Percentiles rank a stretch among this genome's conserved stretches.
Conservation (phyloP, 2,113 vertebrate genomes). For the Girardinichthys multiradiatus region DNA sequence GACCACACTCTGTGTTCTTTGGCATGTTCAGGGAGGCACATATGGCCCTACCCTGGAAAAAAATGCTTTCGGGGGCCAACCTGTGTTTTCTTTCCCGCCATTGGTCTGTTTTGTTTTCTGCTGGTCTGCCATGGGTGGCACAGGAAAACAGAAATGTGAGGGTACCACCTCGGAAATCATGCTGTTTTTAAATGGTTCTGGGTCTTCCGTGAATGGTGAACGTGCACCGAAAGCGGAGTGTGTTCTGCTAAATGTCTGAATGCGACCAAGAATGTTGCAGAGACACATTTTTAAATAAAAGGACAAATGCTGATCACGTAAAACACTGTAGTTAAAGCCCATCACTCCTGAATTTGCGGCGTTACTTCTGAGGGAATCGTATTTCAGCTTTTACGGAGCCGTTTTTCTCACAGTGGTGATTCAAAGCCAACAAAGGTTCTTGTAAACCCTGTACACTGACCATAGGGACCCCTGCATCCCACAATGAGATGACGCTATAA, state of each 20-base stretch:
- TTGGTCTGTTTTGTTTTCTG: slow-evolving; percentile 50
- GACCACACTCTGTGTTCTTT: slow-evolving; percentile 53
- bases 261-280: not conserved
- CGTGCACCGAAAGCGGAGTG: slow-evolving; percentile 13
- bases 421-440: slow-evolving; percentile 57
- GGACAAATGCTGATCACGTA: not conserved
- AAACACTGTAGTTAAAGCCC: slow-evolving; percentile 34
- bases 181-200: slow-evolving; percentile 54
- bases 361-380: slow-evolving; percentile 54
- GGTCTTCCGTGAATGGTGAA: slow-evolving; percentile 66
- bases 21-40: slow-evolving; percentile 49
- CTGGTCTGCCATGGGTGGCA: slow-evolving; percentile 36
- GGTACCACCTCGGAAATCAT: slow-evolving; percentile 41
- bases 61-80: slow-evolving; percentile 29
- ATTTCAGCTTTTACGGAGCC: slow-evolving; percentile 55
- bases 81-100: slow-evolving; percentile 56
- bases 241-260: slow-evolving; percentile 34
- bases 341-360: slow-evolving; percentile 23
- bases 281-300: not conserved
- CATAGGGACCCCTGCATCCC: slow-evolving; percentile 58
- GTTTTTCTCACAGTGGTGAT: slow-evolving; percentile 62
- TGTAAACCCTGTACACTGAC: slow-evolving; percentile 65
- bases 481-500: slow-evolving; percentile 55
- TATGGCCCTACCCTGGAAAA: slow-evolving; percentile 68
- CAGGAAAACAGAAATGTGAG: slow-evolving; percentile 34